Base-by-base conservation (phyloP, 2,113 vertebrate species). In the Lonchura striata region DNA sequence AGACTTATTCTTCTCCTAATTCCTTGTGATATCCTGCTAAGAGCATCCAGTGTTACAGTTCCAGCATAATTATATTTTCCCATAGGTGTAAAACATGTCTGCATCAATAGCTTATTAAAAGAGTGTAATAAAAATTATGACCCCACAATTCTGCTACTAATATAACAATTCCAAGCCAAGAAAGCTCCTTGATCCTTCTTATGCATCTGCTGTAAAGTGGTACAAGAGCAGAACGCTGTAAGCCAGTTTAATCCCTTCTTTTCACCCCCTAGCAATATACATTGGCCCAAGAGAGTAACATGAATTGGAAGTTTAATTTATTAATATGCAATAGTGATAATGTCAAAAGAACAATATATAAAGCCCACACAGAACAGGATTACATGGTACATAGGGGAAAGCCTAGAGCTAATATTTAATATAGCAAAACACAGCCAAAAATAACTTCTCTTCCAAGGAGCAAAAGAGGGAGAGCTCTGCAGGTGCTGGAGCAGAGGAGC, bases 381-480 rank as follows among this genome's bases (percentile, higher is more conserved):
- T 95, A 96, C 79, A 63, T 6, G 2, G 80, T 78, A 86, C 93
- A 65, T 83, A 84, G 71, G 77, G 92, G 80, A 97, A 97, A 96
- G 88, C 92, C 91, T 96, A 95, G 86, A 94, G 90, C 88, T 93
- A 96, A 96, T 96, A 96, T 96, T 96, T 96, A 97, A 96, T 95
- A 95, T 84, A 86, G 80, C 57, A 95, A 90, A 95, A 92, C 88
- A 88, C 64, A 88, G 92, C 92, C 93, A 96, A 94, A 96, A 97
- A 93, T 92, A 95, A 93, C 83, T 96, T 94, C 75, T 90, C 1
- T 13, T 94, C 88, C 47, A 79, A 89, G 53, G 52, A 94, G 79
- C 46, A 78, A 56, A 84, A 63, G 68, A 63, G 37, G 37, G 76
- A 95, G 72, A 93, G n/a, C 61, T 71, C 76, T 76, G 93, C 86